phyloP scores from a whole-genome alignment of 2,888 invertebrate species.

The Drosophila ezoana region DNA sequence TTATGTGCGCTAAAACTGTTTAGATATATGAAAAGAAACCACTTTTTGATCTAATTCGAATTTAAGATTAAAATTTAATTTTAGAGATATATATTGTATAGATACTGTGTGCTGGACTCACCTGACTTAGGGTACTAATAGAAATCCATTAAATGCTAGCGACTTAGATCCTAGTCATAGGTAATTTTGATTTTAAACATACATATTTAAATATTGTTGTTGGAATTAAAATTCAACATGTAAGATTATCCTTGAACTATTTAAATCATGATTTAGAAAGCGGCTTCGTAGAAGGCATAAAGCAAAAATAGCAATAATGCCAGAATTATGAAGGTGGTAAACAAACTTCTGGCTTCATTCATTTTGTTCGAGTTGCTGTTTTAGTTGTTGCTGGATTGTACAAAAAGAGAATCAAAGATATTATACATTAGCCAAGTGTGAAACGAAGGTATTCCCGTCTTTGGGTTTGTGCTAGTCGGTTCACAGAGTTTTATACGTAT shows the following conservation, averaged over 20 bases:
- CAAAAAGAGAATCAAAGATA: conserved; percentile 32
- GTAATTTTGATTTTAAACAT: conserved; percentile 34
- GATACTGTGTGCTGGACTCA: conserved; percentile 43
- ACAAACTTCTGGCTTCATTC: conserved; percentile 88
- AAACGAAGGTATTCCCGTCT: too few species aligned
- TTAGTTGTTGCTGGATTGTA: conserved; percentile 45
- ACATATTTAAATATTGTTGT: conserved; percentile 44
- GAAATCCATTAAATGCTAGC: conserved; percentile 82
- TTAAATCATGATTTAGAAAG: conserved; percentile 71
- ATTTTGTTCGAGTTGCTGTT: conserved; percentile 71
- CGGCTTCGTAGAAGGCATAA: conserved; percentile 89
- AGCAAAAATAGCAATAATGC: conserved; percentile 89
- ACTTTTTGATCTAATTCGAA: conserved; percentile 10
- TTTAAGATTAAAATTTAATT: not conserved
- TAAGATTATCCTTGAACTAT: conserved; percentile 71
- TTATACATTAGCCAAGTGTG: conserved; percentile 16
- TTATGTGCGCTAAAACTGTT: conserved; percentile 14
- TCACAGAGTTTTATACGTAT: too few species aligned
- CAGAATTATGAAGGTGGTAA: conserved; percentile 90
- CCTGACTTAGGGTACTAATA: conserved; percentile 76
- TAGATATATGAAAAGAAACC: conserved; percentile 11
- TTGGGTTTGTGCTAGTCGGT: not conserved
- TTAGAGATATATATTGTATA: not conserved
- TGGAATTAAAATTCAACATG: conserved; percentile 73
- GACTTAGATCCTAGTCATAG: conserved; percentile 68